Percentiles rank a stretch among this genome's conserved stretches.
phyloP scores from a whole-genome alignment of 2,888 invertebrate species.

The Pseudolycoriella hygida region DNA sequence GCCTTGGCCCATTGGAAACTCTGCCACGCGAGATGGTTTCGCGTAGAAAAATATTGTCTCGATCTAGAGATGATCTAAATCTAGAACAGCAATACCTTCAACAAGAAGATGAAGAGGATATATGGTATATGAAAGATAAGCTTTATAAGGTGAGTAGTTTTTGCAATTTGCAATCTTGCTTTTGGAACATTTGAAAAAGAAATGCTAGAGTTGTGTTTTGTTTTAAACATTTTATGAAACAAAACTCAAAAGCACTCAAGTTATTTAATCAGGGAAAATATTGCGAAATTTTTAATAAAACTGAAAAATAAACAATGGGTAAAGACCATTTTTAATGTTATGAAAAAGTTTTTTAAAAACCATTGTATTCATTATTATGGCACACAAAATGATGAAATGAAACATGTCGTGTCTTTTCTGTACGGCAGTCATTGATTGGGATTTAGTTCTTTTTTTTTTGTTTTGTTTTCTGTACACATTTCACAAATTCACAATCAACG shows the following conservation, averaged over 20 bases:
- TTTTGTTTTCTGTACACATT: no score
- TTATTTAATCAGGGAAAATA: neutral
- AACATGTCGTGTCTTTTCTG: no score
- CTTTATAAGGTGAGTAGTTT: conserved; percentile 59
- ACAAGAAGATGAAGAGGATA: conserved; percentile 70
- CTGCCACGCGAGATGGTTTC: conserved; percentile 58
- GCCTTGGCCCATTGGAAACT: conserved; percentile 10
- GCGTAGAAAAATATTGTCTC: conserved; percentile 75
- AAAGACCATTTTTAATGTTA: neutral
- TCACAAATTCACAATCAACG: no score
- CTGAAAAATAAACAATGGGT: neutral
- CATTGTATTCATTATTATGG: conserved; percentile 1
- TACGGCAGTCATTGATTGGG: no score
- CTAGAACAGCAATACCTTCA: conserved; percentile 58
- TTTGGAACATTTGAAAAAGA: neutral
- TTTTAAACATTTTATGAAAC: neutral
- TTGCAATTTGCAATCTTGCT: neutral
- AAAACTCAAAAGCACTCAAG: neutral
- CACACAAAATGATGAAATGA: neutral
- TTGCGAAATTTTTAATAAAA: neutral
- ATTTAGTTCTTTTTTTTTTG: no score
- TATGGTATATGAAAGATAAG: conserved; percentile 89
- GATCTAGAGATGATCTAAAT: conserved; percentile 80
- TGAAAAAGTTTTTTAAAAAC: neutral
- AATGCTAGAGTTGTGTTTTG: neutral